These are phyloP conservation scores for Acanthurus leucopareius DNA, from an alignment of 2,797 vertebrate genomes.

Conservation along the genomic window DNA sequence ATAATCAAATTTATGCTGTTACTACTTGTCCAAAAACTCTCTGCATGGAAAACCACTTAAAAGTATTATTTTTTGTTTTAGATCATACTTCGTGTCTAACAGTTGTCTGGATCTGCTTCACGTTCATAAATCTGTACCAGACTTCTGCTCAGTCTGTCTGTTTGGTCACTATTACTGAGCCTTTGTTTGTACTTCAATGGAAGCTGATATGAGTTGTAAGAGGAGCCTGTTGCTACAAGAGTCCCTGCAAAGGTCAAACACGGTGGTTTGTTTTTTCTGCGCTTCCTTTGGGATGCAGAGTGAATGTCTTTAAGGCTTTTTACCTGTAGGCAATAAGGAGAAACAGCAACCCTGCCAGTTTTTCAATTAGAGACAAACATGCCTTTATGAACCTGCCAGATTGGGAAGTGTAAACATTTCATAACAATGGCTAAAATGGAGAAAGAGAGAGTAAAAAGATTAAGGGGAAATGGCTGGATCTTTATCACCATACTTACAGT, in stretches of 20 bases:
- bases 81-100: constrained; percentile 36
- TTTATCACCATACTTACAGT: constrained; percentile 3
- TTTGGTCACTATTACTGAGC: constrained; percentile 84
- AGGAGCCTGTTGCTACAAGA: constrained; percentile 86
- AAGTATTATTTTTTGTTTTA: constrained; percentile 37
- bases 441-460: constrained; percentile 9
- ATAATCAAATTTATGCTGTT: constrained; percentile 9
- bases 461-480: constrained; percentile 4
- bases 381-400: constrained; percentile 69
- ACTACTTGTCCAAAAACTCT: constrained; percentile 18
- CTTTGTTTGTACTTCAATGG: constrained; percentile 85
- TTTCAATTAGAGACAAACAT: constrained; percentile 77
- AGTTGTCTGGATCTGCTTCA: constrained; percentile 45
- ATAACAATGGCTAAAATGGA: constrained; percentile 38
- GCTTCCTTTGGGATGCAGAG: constrained; percentile 77
- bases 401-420: constrained; percentile 62
- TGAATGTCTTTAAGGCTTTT: constrained; percentile 73
- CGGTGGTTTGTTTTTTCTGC: constrained; percentile 82
- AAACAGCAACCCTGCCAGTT: constrained; percentile 75
- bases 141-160: constrained; percentile 74
- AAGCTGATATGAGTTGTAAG: constrained; percentile 87
- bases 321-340: constrained; percentile 79
- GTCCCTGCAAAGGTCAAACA: constrained; percentile 87
- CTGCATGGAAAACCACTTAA: constrained; percentile 19
- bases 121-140: constrained; percentile 49